A percentile compares a stretch with the other conserved stretches of the same genome.
These are phyloP conservation scores for Patella depressa DNA, from an alignment of 2,888 invertebrate species.

Conservation along the genomic window DNA sequence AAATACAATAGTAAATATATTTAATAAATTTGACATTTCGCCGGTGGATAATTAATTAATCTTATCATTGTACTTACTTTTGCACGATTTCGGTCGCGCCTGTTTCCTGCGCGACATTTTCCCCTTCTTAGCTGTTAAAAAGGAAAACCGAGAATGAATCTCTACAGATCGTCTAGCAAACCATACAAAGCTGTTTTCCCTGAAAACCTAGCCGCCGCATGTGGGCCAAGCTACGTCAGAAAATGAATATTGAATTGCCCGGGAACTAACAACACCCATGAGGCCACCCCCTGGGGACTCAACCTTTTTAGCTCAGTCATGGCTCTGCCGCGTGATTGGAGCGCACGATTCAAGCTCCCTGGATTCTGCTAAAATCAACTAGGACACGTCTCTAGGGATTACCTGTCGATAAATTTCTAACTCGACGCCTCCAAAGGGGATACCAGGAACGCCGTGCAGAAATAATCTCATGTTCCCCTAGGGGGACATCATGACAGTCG, in stretches of 20 bases:
- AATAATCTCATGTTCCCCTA: slow-evolving; percentile 28
- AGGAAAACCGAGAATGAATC: slow-evolving; percentile 7
- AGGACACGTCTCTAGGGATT: slow-evolving; percentile 6
- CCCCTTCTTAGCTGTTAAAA: not conserved
- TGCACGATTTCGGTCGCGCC: slow-evolving; percentile 56
- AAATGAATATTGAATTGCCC: slow-evolving; percentile 63
- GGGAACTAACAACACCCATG: slow-evolving; percentile 56
- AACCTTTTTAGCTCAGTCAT: slow-evolving; percentile 43
- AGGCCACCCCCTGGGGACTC: slow-evolving; percentile 54
- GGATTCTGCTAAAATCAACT: slow-evolving; percentile 9
- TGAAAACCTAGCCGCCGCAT: slow-evolving; percentile 38
- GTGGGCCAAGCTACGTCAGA: slow-evolving; percentile 47
- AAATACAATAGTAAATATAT: too few relatives aligned
- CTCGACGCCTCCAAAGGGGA: not conserved
- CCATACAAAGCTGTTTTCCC: slow-evolving; percentile 9
- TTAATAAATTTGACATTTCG: too few relatives aligned
- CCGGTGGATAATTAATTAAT: too few relatives aligned
- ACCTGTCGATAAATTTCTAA: slow-evolving; percentile 9
- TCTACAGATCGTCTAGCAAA: slow-evolving; percentile 3
- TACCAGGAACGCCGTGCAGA: slow-evolving; percentile 2
- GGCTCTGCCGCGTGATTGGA: slow-evolving; percentile 35
- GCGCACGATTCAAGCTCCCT: slow-evolving; percentile 17
- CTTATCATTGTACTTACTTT: slow-evolving; percentile 49
- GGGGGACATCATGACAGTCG: slow-evolving; percentile 38
- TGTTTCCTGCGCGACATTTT: slow-evolving; percentile 61